Conservation (phyloP, 2,888 invertebrate species). For the Leptinotarsa tumamoca region DNA sequence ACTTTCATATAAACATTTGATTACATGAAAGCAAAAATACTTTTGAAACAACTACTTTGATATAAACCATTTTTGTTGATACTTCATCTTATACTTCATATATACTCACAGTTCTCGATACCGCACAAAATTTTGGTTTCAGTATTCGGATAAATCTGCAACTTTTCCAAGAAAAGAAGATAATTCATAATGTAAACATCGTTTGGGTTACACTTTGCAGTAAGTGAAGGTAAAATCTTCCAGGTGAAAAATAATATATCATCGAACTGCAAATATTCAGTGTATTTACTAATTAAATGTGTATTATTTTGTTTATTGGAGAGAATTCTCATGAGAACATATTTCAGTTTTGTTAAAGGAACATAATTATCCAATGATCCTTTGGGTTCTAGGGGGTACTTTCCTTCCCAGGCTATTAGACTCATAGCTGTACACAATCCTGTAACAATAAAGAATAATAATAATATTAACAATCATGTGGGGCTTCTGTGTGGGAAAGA, state of each 20-base stretch:
- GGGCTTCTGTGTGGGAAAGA: too few relatives aligned
- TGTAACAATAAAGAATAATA: conserved; percentile 47
- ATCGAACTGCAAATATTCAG: conserved; percentile 79
- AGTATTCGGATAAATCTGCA: conserved; percentile 57
- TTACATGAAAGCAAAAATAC: too few relatives aligned
- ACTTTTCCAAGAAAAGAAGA: conserved; percentile 60
- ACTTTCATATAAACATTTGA: too few relatives aligned
- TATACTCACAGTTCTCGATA: conserved; percentile 51
- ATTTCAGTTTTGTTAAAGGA: conserved; percentile 76
- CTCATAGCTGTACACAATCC: conserved; percentile 81
- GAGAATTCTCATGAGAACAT: conserved; percentile 75
- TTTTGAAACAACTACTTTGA: too few relatives aligned
- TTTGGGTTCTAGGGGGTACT: conserved; percentile 72
- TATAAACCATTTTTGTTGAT: too few relatives aligned
- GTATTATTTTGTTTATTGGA: conserved; percentile 73
- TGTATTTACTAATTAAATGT: conserved; percentile 75
- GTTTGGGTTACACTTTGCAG: conserved; percentile 70
- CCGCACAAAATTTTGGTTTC: conserved; percentile 59
- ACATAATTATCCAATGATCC: conserved; percentile 71
- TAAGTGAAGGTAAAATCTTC: conserved; percentile 71
- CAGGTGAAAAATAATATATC: conserved; percentile 83
- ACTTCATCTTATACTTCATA: not conserved
- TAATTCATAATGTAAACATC: conserved; percentile 64
- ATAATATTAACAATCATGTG: not conserved
- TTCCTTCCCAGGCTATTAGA: conserved; percentile 79